Percentiles rank a stretch among this genome's conserved stretches.
These are phyloP conservation scores for silkworm (Bombyx mori) DNA, from an alignment of 1,140 invertebrate species.

Conservation along the genomic window ASM3026992v2 NC_085130.1:1075001-1075500, in stretches of 20 bases:
- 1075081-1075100: slow-evolving; percentile 11
- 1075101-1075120: slow-evolving; percentile 22
- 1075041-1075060: slow-evolving; percentile 23
- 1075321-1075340: slow-evolving; percentile 19
- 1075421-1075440: slow-evolving; percentile 14
- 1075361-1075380: slow-evolving; percentile 22
- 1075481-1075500: slow-evolving; percentile 21
- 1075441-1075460: slow-evolving; percentile 16
- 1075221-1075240: slow-evolving; percentile 23
- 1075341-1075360: slow-evolving; percentile 23
- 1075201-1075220: slow-evolving; percentile 17
- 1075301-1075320: slow-evolving; percentile 24
- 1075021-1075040: slow-evolving; percentile 12
- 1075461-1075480: slow-evolving; percentile 17
- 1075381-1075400: slow-evolving; percentile 15
- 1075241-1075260: slow-evolving; percentile 10
- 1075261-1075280: slow-evolving; percentile 18
- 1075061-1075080: slow-evolving; percentile 10
- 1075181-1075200: slow-evolving; percentile 25
- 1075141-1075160: slow-evolving; percentile 19
- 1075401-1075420: slow-evolving; percentile 24
- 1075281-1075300: slow-evolving; percentile 22
- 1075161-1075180: slow-evolving; percentile 24
- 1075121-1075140: slow-evolving; percentile 15
- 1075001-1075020: slow-evolving; percentile 19